Evolutionary conservation across 2,888 invertebrate genomes (phyloP).

Genomic region (Plebejus melissa): DNA sequence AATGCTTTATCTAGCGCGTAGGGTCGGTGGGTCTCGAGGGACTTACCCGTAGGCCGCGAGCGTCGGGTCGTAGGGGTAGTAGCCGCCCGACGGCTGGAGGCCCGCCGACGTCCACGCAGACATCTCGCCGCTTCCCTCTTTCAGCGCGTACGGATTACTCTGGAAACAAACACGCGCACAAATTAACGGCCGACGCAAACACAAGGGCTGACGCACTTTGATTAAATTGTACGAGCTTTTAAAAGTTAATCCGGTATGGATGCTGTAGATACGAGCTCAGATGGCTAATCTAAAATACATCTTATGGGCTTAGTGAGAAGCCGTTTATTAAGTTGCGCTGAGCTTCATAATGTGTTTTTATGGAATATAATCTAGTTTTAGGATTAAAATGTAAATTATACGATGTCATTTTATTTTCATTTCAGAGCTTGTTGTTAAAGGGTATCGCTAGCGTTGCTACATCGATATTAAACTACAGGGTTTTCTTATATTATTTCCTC

Average conservation of each 20-base stretch:
- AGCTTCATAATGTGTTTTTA: neutral
- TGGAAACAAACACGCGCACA: constrained; percentile 72
- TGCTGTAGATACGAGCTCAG: constrained; percentile 15
- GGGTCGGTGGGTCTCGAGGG: constrained; percentile 60
- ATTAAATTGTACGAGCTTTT: constrained; percentile 17
- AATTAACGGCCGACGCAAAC: neutral
- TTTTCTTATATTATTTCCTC: too few relatives aligned
- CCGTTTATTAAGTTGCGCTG: neutral
- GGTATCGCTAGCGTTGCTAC: too few relatives aligned
- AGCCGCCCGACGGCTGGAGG: constrained; percentile 92
- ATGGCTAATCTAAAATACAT: constrained; percentile 16
- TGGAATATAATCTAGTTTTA: neutral
- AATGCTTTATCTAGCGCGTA: constrained; percentile 68
- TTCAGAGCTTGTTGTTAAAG: neutral
- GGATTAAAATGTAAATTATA: neutral
- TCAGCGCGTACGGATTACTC: constrained; percentile 94
- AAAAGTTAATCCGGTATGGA: constrained; percentile 17
- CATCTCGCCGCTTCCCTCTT: constrained; percentile 92
- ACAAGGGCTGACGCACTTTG: neutral
- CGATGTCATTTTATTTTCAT: neutral
- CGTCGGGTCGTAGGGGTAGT: constrained; percentile 96
- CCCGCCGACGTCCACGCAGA: constrained; percentile 95
- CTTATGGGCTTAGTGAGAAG: neutral
- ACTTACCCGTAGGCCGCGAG: constrained; percentile 96
- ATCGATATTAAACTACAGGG: too few relatives aligned